Conservation (phyloP, 2,797 vertebrate genomes). For the Thamnophis elegans region DNA sequence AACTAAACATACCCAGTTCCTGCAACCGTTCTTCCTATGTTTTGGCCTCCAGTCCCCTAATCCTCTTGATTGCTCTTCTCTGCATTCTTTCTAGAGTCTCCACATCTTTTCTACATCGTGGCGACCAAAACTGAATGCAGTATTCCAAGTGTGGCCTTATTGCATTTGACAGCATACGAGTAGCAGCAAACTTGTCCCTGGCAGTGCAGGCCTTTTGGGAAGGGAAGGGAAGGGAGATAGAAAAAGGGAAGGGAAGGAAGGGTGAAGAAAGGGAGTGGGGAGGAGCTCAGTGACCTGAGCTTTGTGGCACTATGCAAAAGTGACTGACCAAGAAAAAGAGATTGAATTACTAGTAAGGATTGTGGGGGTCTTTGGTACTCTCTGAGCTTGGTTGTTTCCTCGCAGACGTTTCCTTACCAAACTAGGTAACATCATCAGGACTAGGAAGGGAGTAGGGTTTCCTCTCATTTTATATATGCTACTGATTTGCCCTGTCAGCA, state of each 20-base stretch:
- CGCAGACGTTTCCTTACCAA: neutral
- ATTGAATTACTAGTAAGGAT: neutral
- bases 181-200: neutral
- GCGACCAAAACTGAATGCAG: no score
- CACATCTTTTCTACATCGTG: no score
- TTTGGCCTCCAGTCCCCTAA: no score
- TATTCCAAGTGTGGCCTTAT: no score
- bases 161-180: neutral
- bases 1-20: no score
- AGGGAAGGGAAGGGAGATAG: neutral
- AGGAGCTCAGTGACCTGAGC: neutral
- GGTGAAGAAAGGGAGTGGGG: no score
- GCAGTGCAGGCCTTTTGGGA: neutral
- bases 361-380: neutral
- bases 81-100: no score
- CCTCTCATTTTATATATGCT: neutral
- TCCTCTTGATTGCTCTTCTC: no score
- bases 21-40: no score
- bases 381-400: neutral
- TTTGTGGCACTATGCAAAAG: neutral
- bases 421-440: neutral
- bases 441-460: neutral
- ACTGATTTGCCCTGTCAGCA: neutral
- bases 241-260: no score
- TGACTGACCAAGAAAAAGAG: neutral